Evolutionary conservation across 1,140 invertebrate genomes (phyloP), one percentile per base, ranked within the genome.

Genomic region (Drosophila oshimai): DNA sequence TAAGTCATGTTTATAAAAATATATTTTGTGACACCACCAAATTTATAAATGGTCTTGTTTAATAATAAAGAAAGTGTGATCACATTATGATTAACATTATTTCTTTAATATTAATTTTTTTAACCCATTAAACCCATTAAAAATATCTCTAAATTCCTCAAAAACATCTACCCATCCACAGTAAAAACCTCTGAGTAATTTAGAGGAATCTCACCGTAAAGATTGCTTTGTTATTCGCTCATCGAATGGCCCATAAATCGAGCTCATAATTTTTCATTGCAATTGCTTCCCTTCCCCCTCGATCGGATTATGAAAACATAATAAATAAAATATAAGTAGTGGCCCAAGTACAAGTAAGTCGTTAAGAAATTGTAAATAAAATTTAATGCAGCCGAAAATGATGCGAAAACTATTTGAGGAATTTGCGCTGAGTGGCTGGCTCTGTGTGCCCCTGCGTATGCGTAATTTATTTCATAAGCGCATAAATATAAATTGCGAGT

Each of bases 341-440:
- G 26, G n/a, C 13, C 44, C 31, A 61, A 57, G 51, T 60, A 37
- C 22, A 80, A 76, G 73, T 80, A 67, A 84, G 79, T 83, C 77
- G 75, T 78, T 75, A 78, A 78, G 72, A 45, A 55, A 69, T 69
- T 70, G 78, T 67, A 77, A 83, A 83, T 83, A 83, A 83, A 83
- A 83, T 83, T 83, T 83, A 83, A 83, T 86, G 79, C 79, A 65
- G 54, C 77, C 77, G 74, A 86, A 83, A 83, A 83, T 83, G 83
- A 86, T 83, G 79, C 79, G 79, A 61, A 79, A 83, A 83, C 80
- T 83, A 83, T 83, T 83, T 86, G 57, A 67, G 64, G 74, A 53
- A 83, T 79, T 60, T 47, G 44, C 39, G 47, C 36, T 54, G 44
- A 65, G 55, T 54, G 20, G 41, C 4, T 20, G 7, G 2, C 10